These are phyloP conservation scores for Microctonus brassicae DNA, from an alignment of 2,888 invertebrate species.

Conservation along the genomic window DNA sequence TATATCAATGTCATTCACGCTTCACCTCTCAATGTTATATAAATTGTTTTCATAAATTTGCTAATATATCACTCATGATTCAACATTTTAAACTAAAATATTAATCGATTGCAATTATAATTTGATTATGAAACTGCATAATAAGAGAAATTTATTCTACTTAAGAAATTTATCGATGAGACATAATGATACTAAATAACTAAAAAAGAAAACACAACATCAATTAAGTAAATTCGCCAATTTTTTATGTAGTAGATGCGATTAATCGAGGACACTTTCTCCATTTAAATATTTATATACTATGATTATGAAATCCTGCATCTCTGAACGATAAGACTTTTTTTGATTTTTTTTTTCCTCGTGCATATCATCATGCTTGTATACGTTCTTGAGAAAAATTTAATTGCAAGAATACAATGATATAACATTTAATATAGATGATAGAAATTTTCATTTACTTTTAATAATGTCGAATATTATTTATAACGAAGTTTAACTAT, in stretches of 20 bases:
- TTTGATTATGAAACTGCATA: not conserved
- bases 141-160: not conserved
- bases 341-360: not conserved
- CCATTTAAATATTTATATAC: slow-evolving; percentile 21
- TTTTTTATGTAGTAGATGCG: not conserved
- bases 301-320: slow-evolving; percentile 17
- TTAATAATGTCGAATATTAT: not conserved
- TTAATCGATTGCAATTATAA: not conserved
- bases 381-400: too few relatives aligned
- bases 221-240: slow-evolving; percentile 3
- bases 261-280: slow-evolving; percentile 30
- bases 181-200: not conserved
- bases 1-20: slow-evolving; percentile 1
- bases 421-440: not conserved
- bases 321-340: not conserved
- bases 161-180: not conserved
- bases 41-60: not conserved
- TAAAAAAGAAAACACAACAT: slow-evolving; percentile 9
- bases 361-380: too few relatives aligned
- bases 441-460: not conserved
- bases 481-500: not conserved
- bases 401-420: not conserved
- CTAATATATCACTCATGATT: not conserved
- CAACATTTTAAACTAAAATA: not conserved
- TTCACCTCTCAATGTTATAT: not conserved